Evolutionary conservation across 2,113 vertebrate genomes (phyloP), one percentile per base, ranked within the genome.

Genomic region (Xenopus borealis): DNA sequence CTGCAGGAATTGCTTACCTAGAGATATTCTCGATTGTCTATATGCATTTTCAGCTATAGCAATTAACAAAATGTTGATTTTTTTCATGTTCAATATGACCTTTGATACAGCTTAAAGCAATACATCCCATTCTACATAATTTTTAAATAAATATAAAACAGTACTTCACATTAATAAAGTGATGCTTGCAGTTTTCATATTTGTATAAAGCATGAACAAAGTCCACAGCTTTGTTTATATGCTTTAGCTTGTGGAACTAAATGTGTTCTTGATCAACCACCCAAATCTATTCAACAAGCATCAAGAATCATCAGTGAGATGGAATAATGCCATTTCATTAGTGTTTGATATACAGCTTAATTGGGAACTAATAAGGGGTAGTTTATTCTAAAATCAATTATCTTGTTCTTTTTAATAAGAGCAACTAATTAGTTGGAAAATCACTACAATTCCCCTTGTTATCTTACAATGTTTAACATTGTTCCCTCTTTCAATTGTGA

Each of bases 321-420:
- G 86, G 86, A 91, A 90, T 89, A 91, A 91, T 89, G 88, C 88
- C 87, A 90, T 90, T 91, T 91, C 92, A 92, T 93, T 93, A 91
- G 89, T 89, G 87, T 91, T 91, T 93, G 88, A 89, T 91, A 91
- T 90, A 91, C 91, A 90, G 88, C 86, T 90, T 91, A 93, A 93
- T 93, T 92, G 90, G 90, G 86, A 85, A 89, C 89, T 91, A 93
- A 91, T 91, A 91, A 91, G 88, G 85, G 88, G 85, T 91, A 92
- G 88, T 89, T 85, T 86, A 90, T 89, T 84, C 88, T 89, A 88
- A 90, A 91, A 93, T 93, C 90, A 93, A 93, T 92, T 91, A 91
- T 90, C 89, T 91, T 80, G 19, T 85, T 91, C 83, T 81, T 85
- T 89, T 91, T 91, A 90, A 90, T 92, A 93, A 90, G 88, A 91